Evolutionary conservation across 2,888 invertebrate species (phyloP).

Genomic region (Margaritifera margaritifera): DNA sequence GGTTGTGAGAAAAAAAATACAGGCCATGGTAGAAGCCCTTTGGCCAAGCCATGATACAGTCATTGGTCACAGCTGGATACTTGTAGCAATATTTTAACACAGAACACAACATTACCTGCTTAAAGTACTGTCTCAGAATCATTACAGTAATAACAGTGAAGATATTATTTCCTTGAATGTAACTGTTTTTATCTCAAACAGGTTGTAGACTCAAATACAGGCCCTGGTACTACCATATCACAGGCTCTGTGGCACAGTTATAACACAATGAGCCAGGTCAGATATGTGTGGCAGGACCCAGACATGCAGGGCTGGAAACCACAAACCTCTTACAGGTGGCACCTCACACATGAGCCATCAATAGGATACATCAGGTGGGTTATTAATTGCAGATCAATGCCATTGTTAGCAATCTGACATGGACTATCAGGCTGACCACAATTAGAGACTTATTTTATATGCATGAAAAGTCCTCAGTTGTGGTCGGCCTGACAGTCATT

Average conservation of each 20-base stretch:
- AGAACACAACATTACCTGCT: too few species aligned
- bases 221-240: conserved; percentile 35
- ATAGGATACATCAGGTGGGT: conserved; percentile 45
- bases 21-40: too few species aligned
- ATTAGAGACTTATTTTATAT: too few species aligned
- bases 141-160: too few species aligned
- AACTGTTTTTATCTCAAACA: conserved; percentile 11
- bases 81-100: too few species aligned
- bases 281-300: conserved; percentile 55
- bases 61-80: too few species aligned
- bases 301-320: conserved; percentile 48
- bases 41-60: not conserved
- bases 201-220: conserved; percentile 44
- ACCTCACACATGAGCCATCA: conserved; percentile 47
- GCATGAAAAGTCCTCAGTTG: too few species aligned
- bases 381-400: not conserved
- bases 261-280: conserved; percentile 31
- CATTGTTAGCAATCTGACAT: too few species aligned
- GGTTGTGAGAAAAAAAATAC: too few species aligned
- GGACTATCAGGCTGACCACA: too few species aligned
- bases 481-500: too few species aligned
- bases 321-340: conserved; percentile 52
- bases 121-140: too few species aligned
- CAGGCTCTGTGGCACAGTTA: conserved; percentile 51
- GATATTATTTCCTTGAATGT: not conserved